phyloP scores from a whole-genome alignment of 2,113 vertebrate species.

The Alouatta palliata region DNA sequence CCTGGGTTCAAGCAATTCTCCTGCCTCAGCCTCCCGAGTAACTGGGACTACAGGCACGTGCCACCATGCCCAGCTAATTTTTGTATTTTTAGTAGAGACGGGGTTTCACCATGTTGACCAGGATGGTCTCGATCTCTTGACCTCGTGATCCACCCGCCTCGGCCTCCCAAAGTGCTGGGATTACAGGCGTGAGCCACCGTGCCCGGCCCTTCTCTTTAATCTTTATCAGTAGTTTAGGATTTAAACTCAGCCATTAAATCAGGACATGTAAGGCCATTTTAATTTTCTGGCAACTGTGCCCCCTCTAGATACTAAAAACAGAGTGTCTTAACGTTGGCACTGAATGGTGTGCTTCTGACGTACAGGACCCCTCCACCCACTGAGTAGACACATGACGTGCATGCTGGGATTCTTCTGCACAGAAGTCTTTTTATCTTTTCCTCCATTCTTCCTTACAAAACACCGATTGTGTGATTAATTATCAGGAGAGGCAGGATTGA shows the following conservation, averaged over 20 bases:
- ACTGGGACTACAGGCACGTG: too few relatives aligned
- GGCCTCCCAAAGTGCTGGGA: too few relatives aligned
- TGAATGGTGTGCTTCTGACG: neutral
- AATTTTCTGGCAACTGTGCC: neutral
- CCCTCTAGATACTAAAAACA: neutral
- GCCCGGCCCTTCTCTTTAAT: too few relatives aligned
- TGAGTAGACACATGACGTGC: rapidly evolving
- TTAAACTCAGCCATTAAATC: slow-evolving; percentile 18
- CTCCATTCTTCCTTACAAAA: neutral
- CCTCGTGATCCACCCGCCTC: too few relatives aligned
- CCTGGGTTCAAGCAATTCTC: too few relatives aligned
- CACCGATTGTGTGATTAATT: neutral
- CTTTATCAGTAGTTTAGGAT: neutral
- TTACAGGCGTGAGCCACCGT: too few relatives aligned
- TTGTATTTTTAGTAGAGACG: too few relatives aligned
- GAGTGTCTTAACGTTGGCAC: neutral
- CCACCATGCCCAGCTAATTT: too few relatives aligned
- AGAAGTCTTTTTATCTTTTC: neutral
- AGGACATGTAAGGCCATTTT: neutral
- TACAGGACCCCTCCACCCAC: neutral
- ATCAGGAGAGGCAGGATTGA: slow-evolving; percentile 13
- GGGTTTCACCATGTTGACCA: too few relatives aligned
- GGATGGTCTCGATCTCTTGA: too few relatives aligned
- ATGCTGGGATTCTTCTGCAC: neutral
- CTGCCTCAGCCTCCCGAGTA: too few relatives aligned